Base-by-base conservation (phyloP, 2,113 vertebrate genomes). In the Periophthalmus modestus region DNA sequence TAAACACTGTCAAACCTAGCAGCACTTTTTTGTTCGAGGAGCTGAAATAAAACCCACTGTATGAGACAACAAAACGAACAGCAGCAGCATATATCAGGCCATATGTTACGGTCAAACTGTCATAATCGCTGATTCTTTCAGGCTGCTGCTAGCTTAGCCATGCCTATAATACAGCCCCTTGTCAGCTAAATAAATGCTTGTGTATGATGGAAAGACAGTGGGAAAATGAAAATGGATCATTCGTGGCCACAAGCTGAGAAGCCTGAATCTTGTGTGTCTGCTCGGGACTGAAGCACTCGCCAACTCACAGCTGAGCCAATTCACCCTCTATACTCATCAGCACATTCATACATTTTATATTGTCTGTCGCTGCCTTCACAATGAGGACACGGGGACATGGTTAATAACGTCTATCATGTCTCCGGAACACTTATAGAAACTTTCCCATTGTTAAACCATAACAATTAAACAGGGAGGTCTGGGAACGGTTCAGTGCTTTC, bases 201-300 rank as follows among this genome's bases (percentile, higher is more conserved):
- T 65, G 68, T 18, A 68, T 59, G 67, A 36, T 58, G 69, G 68
- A 63, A 19, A 68, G 47, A 69, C 58, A 46, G 71, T 77, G 77
- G 65, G 76, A 79, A 87, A 83, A 88, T 81, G 18, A 83, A 89
- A 88, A 88, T 82, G 77, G 74, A 85, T 83, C 69, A 83, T 83
- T 90, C 73, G 84, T 80, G 59, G 73, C 82, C 82, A 75, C 84
- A 85, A 84, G 75, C 75, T 78, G 79, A 74, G 72, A 67, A 68
- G 73, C 79, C 79, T 57, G 79, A 79, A 82, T 78, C 72, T 55
- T 81, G 68, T 77, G 72, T 75, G 79, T 78, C 88, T 71, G 33
- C 43, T n/a, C 6, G 78, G 71, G 74, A 73, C 66, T 62, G 71
- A 81, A 68, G 59, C 50, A 50, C 59, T 28, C 13, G 70, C 85